Conservation (phyloP, 64 coral and sea anemone species). For the Actinia tenebrosa region DNA sequence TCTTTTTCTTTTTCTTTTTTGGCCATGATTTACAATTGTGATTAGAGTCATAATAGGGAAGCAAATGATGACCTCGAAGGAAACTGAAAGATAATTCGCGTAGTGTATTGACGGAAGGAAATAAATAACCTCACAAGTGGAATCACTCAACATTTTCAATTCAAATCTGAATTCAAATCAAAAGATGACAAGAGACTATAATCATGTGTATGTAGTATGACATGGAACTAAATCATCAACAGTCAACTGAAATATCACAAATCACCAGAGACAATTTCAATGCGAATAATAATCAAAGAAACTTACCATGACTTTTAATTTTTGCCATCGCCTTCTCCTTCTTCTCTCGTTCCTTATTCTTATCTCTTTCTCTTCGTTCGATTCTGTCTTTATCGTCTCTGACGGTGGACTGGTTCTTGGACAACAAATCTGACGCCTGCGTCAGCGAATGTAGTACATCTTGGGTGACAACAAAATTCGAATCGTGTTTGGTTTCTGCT, state of each 20-base stretch:
- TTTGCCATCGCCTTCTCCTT: constrained; percentile 20
- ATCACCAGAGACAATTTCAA: neutral
- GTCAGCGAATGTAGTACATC: constrained; percentile 89
- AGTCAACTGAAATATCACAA: neutral
- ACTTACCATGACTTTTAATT: constrained; percentile 24
- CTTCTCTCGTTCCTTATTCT: neutral
- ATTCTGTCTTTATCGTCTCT: constrained; percentile 65
- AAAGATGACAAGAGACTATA: neutral
- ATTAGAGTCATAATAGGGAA: neutral
- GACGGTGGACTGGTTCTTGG: constrained; percentile 39
- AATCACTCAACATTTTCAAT: neutral
- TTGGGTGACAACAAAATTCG: constrained; percentile 44
- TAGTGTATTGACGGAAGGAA: neutral
- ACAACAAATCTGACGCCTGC: constrained; percentile 62
- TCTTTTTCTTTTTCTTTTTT: too few species aligned
- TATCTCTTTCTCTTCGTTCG: constrained; percentile 58
- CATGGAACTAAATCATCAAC: neutral
- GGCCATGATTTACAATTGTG: too few species aligned
- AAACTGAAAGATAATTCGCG: neutral
- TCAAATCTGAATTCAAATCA: neutral
- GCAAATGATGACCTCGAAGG: neutral
- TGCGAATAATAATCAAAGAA: neutral
- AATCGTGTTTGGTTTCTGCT: constrained; percentile 53
- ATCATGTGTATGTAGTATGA: neutral
- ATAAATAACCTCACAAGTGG: neutral